Percentiles rank a stretch among this genome's conserved stretches.
phyloP scores from a whole-genome alignment of 1,140 invertebrate genomes.

The Druon quercuslanigerum region DNA sequence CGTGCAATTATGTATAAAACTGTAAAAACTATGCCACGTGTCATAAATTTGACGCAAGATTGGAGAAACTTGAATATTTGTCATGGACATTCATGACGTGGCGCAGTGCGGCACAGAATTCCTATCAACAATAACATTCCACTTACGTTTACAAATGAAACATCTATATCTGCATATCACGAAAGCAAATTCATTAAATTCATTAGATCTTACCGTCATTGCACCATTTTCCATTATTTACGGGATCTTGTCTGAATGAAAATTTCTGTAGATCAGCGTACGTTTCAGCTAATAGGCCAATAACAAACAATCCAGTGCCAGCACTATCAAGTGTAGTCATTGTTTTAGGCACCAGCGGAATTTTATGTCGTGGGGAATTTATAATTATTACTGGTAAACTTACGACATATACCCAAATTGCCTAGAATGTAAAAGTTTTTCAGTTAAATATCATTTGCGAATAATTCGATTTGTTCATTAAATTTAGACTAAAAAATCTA shows the following conservation, averaged over 20 bases:
- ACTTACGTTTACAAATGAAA: too few relatives aligned
- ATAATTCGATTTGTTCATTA: too few relatives aligned
- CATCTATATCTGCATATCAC: too few relatives aligned
- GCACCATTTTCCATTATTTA: constrained; percentile 92
- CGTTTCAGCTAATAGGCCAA: constrained; percentile 90
- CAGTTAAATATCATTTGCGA: not conserved
- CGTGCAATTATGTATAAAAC: too few relatives aligned
- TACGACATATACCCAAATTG: constrained; percentile 93
- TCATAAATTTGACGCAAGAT: too few relatives aligned
- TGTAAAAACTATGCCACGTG: too few relatives aligned
- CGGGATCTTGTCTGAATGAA: constrained; percentile 89
- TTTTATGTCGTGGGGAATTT: constrained; percentile 89
- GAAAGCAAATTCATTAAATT: not conserved
- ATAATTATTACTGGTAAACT: constrained; percentile 94
- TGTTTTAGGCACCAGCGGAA: constrained; percentile 85
- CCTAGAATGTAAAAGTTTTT: constrained; percentile 76
- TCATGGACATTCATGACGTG: too few relatives aligned
- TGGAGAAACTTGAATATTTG: too few relatives aligned
- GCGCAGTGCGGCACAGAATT: too few relatives aligned
- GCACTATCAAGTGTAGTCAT: constrained; percentile 90
- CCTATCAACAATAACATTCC: too few relatives aligned
- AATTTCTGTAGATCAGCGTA: constrained; percentile 95
- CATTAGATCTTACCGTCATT: constrained; percentile 82
- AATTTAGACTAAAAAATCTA: too few relatives aligned
- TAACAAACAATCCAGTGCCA: constrained; percentile 88